A percentile compares a stretch with the other conserved stretches of the same genome.
phyloP scores from a whole-genome alignment of 2,888 invertebrate species.

The Platypus cylindrus region DNA sequence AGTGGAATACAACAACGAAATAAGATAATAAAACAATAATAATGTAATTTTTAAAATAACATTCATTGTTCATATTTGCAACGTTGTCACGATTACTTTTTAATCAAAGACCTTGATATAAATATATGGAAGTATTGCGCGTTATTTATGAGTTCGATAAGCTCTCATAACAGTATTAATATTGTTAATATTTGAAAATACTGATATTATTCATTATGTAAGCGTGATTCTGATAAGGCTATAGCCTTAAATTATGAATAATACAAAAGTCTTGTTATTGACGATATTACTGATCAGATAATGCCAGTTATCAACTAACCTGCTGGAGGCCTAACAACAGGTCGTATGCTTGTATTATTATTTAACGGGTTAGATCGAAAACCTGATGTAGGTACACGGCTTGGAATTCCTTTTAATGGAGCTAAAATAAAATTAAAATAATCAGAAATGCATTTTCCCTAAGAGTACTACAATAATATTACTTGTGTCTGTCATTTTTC shows the following conservation, averaged over 20 bases:
- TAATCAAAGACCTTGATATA: no score
- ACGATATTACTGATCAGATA: not conserved
- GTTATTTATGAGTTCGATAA: no score
- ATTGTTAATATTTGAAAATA: no score
- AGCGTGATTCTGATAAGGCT: no score
- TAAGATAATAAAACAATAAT: not conserved
- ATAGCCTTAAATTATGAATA: no score
- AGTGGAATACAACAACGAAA: no score
- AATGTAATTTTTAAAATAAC: not conserved
- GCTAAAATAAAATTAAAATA: slow-evolving; percentile 40
- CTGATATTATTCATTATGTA: no score
- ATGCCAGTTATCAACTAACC: slow-evolving; percentile 31
- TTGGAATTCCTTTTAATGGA: slow-evolving; percentile 84
- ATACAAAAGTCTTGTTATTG: not conserved
- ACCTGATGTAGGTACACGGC: slow-evolving; percentile 57
- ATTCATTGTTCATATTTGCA: no score
- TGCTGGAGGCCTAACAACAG: slow-evolving; percentile 48
- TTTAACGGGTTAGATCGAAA: slow-evolving; percentile 43
- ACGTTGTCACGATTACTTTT: no score
- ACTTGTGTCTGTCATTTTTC: slow-evolving; percentile 96
- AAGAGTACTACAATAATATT: slow-evolving; percentile 22
- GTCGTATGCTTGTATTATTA: slow-evolving; percentile 38
- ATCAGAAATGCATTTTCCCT: not conserved
- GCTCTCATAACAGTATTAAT: no score
- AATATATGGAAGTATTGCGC: no score